Evolutionary conservation across 2,888 invertebrate genomes (phyloP).

Genomic region (Nemoura dubitans): DNA sequence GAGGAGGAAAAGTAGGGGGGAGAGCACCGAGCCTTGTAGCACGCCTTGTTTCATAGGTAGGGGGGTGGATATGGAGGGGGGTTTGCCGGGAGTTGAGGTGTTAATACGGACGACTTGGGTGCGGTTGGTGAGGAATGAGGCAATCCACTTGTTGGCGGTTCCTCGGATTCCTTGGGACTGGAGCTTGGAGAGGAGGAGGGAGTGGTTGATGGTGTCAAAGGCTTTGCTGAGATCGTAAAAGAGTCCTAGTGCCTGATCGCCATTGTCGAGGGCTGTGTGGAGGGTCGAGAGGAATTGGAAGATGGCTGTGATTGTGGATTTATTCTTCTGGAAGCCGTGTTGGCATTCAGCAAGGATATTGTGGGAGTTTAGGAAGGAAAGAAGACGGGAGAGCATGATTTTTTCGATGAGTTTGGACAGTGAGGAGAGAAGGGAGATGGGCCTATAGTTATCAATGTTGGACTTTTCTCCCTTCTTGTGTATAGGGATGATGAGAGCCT

Average conservation of each 20-base stretch:
- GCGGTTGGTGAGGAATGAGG: constrained; percentile 39
- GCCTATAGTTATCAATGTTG: constrained; percentile 33
- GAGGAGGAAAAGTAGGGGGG: background rate
- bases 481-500: no score
- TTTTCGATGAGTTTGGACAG: constrained; percentile 31
- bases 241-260: constrained; percentile 35
- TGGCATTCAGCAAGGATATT: constrained; percentile 28
- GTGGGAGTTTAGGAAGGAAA: no score
- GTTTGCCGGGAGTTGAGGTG: background rate
- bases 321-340: constrained; percentile 42
- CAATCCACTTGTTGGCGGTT: constrained; percentile 25
- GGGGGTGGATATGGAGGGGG: background rate
- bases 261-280: constrained; percentile 19
- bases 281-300: constrained; percentile 27
- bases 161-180: constrained; percentile 40
- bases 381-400: background rate
- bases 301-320: constrained; percentile 38
- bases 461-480: constrained; percentile 35
- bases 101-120: constrained; percentile 17
- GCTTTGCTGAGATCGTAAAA: constrained; percentile 46
- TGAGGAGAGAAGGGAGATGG: constrained; percentile 32
- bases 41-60: background rate
- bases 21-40: background rate
- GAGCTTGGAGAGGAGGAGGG: constrained; percentile 29
- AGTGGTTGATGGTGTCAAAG: constrained; percentile 45